Base-by-base conservation (phyloP, 2,888 invertebrate genomes). In the Alentia gelatinosa region DNA sequence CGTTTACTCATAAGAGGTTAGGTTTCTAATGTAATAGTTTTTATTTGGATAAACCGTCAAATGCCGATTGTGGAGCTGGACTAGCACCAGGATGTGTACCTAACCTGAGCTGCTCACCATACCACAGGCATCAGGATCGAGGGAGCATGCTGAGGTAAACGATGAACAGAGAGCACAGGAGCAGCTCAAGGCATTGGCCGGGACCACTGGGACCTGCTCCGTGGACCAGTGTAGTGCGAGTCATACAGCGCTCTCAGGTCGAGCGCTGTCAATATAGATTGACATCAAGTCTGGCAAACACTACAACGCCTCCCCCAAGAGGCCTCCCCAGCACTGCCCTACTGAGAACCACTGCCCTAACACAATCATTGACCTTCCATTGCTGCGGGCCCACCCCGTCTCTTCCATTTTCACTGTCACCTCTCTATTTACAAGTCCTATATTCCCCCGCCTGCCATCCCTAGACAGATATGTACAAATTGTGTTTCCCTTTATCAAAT, bases 291-390 rank as follows among this genome's bases (percentile, higher is more conserved):
- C 79, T 35, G 39, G 79, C 79, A 79, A 79, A 79, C 79, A 79
- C 79, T 79, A 79, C 79, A 79, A 1, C 15, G 1, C 37, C 26
- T n/a, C n/a, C 79, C 39, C 79, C 39, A 39, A 79, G 79, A 23
- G 79, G 39, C 79, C 15, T 74, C 74, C 56, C 74, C n/a, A 74
- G 30, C 33, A 26, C 74, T 26, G 37, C 37, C 37, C 79, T 5
- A 39, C 79, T 35, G 7, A 5, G 26, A 9, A 0, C 37, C 23
- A 35, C 37, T 12, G 47, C 86, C 33, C 86, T 86, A 86, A 86
- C 50, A 47, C 86, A 86, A 86, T 47, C 86, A 86, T 86, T 86
- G 86, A 86, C 86, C 86, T 86, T 47, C 30, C 86, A 86, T 33
- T 79, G 79, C 37, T 37, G 79, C 79, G 39, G 39, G 37, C 37